Evolutionary conservation across 2,888 invertebrate species (phyloP), one percentile per base, ranked within the genome.

Genomic region (Tinea pellionella): DNA sequence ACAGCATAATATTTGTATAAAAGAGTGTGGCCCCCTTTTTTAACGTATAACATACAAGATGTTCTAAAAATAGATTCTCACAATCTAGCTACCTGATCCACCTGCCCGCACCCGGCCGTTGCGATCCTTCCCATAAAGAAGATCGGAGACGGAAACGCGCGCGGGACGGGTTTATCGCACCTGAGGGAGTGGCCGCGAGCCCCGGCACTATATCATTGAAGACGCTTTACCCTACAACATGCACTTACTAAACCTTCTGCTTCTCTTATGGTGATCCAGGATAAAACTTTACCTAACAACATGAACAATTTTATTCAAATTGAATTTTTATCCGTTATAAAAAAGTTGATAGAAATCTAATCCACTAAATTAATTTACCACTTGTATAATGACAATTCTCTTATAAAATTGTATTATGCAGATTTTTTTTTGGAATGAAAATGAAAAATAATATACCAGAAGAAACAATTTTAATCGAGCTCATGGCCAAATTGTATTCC

Each of bases 41-140:
- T 37, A 37, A 6, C 37, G 74, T 69, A 77, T 78, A 78, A 78
- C 77, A 78, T 80, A 75, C 81, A 86, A 86, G 85, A 85, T 80
- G 84, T 76, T 85, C 81, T 80, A 81, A 86, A 85, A 86, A 86
- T 86, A 86, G 83, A 78, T 32, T 57, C 80, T 82, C 75, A 77
- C 82, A 84, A 84, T 84, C 82, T 84, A 83, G 18, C 16, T 55
- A 57, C 57, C 57, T 57, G 57, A 32, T 59, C 30, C 47, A 59
- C 59, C 59, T 59, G 43, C 47, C 29, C 47, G 42, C 59, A 11
- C 59, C 16, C 42, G 59, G 79, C 83, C 81, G 79, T 83, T 82
- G 80, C 80, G 80, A 77, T 24, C 80, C 84, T 84, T 75, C 80
- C 83, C 85, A 86, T 87, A 87, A 86, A 87, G 86, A 85, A 86